phyloP scores from a whole-genome alignment of 2,888 invertebrate species.

The Caenorhabditis sulstoni region DNA sequence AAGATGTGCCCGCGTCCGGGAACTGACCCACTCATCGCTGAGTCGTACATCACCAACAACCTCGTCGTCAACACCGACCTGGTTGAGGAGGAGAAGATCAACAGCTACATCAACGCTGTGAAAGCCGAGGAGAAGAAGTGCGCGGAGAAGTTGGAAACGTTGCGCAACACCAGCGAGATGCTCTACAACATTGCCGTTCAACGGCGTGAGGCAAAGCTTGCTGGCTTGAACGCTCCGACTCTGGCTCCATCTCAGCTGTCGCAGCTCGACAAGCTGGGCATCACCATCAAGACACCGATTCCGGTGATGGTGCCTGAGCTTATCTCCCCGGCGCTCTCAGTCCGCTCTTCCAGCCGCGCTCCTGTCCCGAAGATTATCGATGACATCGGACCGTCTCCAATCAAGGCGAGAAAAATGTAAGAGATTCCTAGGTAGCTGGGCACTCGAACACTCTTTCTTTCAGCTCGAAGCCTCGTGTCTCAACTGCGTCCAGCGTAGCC shows the following conservation, averaged over 20 bases:
- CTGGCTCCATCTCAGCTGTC: slow-evolving; percentile 9
- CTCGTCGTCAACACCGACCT: slow-evolving; percentile 48
- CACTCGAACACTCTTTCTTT: not conserved
- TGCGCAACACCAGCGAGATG: slow-evolving; percentile 62
- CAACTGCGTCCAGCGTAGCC: slow-evolving; percentile 19
- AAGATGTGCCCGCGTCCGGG: slow-evolving; percentile 36
- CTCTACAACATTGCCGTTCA: slow-evolving; percentile 63
- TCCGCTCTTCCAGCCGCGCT: slow-evolving; percentile 48
- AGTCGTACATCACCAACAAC: slow-evolving; percentile 15
- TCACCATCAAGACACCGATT: slow-evolving; percentile 25
- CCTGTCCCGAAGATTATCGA: slow-evolving; percentile 57
- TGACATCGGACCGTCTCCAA: slow-evolving; percentile 48
- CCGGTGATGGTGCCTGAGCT: slow-evolving; percentile 35
- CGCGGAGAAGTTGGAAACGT: slow-evolving; percentile 58
- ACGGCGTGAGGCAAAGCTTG: slow-evolving; percentile 72
- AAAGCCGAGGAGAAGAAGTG: slow-evolving; percentile 66
- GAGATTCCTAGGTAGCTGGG: not conserved
- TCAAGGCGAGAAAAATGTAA: slow-evolving; percentile 44
- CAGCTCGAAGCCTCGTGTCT: slow-evolving; percentile 45
- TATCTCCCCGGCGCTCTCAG: slow-evolving; percentile 50
- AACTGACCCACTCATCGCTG: slow-evolving; percentile 18
- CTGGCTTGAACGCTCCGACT: slow-evolving; percentile 49
- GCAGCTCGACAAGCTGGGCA: slow-evolving; percentile 46
- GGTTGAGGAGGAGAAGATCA: slow-evolving; percentile 63
- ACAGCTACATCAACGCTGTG: slow-evolving; percentile 50